Conservation (phyloP, 2,113 vertebrate genomes). For the Potamarius usumacintae region DNA sequence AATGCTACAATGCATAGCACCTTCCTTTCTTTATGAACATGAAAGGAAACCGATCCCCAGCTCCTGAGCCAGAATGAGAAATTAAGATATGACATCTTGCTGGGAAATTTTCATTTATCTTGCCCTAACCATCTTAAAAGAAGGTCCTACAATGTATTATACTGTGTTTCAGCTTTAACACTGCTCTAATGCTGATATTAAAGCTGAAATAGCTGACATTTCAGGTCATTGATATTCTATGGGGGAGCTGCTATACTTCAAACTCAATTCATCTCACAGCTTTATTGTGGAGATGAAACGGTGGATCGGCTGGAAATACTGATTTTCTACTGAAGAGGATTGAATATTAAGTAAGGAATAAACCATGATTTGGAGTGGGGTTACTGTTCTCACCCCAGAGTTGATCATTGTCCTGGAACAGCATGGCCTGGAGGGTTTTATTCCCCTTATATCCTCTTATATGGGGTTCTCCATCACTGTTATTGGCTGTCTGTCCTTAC, state of each 20-base stretch:
- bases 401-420: background rate
- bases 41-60: background rate
- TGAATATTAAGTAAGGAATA: background rate
- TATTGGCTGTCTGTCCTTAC: too few relatives aligned
- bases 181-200: slow-evolving; percentile 37
- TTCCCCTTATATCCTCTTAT: background rate
- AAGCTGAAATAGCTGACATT: slow-evolving; percentile 47
- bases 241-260: slow-evolving; percentile 17
- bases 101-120: slow-evolving; percentile 33
- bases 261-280: slow-evolving; percentile 20
- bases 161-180: slow-evolving; percentile 24
- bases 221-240: slow-evolving; percentile 39
- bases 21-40: background rate
- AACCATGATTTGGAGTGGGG: background rate
- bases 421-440: background rate
- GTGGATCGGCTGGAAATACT: background rate
- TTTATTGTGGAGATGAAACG: slow-evolving; percentile 36
- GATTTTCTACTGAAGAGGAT: background rate
- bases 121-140: slow-evolving; percentile 22
- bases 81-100: slow-evolving; percentile 12
- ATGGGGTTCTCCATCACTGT: too few relatives aligned
- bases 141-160: slow-evolving; percentile 31
- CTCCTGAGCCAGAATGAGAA: background rate
- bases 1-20: background rate
- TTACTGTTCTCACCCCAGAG: background rate